Evolutionary conservation across 2,888 invertebrate genomes (phyloP), one percentile per base, ranked within the genome.

Genomic region (Amphiduros pacificus): DNA sequence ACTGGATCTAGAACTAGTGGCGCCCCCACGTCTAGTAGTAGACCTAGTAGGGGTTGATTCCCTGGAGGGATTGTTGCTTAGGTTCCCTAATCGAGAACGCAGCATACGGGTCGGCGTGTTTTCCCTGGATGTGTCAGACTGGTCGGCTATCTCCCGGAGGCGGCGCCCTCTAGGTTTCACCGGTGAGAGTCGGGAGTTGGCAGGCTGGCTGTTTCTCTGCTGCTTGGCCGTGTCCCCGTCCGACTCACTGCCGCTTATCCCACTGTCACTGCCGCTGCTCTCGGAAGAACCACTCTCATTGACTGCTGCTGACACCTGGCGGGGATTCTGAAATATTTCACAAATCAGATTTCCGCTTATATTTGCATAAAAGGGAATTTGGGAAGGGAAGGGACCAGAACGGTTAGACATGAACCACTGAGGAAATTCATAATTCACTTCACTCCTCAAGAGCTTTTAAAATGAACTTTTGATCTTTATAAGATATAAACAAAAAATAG

Each of bases 231-330:
- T 24, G 22, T 32, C 54, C 36, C 24, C 31, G 24, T 54, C 54
- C n/a, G 36, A 29, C 6, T 60, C 60, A 24, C 49, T 55, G 26
- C 51, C 60, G 31, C 52, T 60, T 11, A 60, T 60, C 5, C 60
- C 60, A 26, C 60, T 60, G 55, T 60, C 51, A 24, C 49, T 53
- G 20, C 52, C 52, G 17, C 60, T 48, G 4, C 41, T 57, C 20
- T 32, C 22, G 1, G n/a, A n/a, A 6, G n/a, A 29, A 11, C 14
- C 22, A 4, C n/a, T 17, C 20, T 44, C n/a, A 44, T 54, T 20
- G 9, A 31, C 32, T 22, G 24, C 54, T 31, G 29, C 54, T 22
- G 54, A 6, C 29, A 20, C 54, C 22, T 31, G 29, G 29, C 44
- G 6, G 11, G 51, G 28, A 11, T 51, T 28, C 51, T 27, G 51